Conservation (phyloP, 1,140 invertebrate species). For the Drepana arcuata region DNA sequence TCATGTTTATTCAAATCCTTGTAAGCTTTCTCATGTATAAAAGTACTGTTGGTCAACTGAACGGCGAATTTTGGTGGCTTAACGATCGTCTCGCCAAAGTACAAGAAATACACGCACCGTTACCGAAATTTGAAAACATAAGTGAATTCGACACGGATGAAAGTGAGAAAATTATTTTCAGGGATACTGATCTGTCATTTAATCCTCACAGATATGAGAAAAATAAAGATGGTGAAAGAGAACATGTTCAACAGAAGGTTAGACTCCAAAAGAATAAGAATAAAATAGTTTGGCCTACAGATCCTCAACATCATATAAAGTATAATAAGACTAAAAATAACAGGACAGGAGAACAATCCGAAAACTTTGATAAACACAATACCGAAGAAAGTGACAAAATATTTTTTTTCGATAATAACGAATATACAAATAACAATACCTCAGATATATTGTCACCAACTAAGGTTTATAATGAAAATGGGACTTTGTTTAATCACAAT, state of each 20-base stretch:
- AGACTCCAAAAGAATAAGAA: constrained; percentile 1
- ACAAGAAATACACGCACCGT: constrained; percentile 21
- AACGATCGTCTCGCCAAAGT: constrained; percentile 36
- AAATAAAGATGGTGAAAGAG: neutral
- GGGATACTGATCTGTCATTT: constrained; percentile 16
- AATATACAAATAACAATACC: too few relatives aligned
- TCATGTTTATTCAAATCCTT: too few relatives aligned
- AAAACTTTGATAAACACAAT: too few relatives aligned
- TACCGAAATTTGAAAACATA: constrained; percentile 37
- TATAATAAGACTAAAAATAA: too few relatives aligned
- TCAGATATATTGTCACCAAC: too few relatives aligned
- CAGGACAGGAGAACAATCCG: too few relatives aligned
- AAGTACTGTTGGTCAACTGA: too few relatives aligned
- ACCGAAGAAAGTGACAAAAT: too few relatives aligned
- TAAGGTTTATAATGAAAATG: too few relatives aligned
- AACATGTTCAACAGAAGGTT: neutral
- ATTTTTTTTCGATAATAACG: too few relatives aligned
- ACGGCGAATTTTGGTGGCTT: constrained; percentile 62
- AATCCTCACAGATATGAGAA: neutral
- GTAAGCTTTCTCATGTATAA: too few relatives aligned
- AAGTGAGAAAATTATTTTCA: constrained; percentile 45
- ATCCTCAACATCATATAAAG: too few relatives aligned
- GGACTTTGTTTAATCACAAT: neutral
- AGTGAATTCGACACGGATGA: constrained; percentile 52
- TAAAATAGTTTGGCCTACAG: constrained; percentile 6